Evolutionary conservation across 92 coral and sea anemone species (phyloP), one percentile per base, ranked within the genome.

Genomic region (Zoanthus sociatus): DNA sequence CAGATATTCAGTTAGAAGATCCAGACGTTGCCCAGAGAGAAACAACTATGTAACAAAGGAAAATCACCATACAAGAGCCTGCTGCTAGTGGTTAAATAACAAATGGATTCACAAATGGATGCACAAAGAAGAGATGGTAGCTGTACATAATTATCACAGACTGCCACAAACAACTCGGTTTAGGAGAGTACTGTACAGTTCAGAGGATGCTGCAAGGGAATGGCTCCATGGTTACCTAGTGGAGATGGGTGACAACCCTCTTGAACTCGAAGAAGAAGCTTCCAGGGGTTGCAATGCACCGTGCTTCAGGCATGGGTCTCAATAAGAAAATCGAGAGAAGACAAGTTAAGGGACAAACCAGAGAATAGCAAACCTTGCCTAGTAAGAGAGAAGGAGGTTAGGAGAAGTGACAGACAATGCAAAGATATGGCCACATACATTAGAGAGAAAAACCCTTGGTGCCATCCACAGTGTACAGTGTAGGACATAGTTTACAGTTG

Each of bases 371-470:
- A 37, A 4, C 42, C 42, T 4, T 2, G 42, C 42, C 42, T 0
- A 37, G 0, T 37, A 37, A 37, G 42, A 37, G 42, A 37, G 42
- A 37, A 81, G 69, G 86, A 77, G 71, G 79, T 7, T 46, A 87
- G 90, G 70, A 78, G 81, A 70, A 87, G 90, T 31, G 86, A 75
- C 79, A 78, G 85, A 73, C 86, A 53, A 83, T 73, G 75, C 74
- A 87, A 87, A 78, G 84, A 78, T 75, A 73, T 84, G 26, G 78
- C 60, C 54, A 46, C 47, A 37, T 74, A 74, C 42, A 37, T 37
- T 37, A 37, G 4, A 37, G 42, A 37, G 4, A 37, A 37, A 37
- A 0, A 37, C 42, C 78, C 56, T 45, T 33, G 42, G 47, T 74
- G 78, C 45, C 58, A 45, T 74, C 47, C 26, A 26, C 26, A 26